Evolutionary conservation across 2,888 invertebrate genomes (phyloP).

Genomic region (Chelonus formosanus): DNA sequence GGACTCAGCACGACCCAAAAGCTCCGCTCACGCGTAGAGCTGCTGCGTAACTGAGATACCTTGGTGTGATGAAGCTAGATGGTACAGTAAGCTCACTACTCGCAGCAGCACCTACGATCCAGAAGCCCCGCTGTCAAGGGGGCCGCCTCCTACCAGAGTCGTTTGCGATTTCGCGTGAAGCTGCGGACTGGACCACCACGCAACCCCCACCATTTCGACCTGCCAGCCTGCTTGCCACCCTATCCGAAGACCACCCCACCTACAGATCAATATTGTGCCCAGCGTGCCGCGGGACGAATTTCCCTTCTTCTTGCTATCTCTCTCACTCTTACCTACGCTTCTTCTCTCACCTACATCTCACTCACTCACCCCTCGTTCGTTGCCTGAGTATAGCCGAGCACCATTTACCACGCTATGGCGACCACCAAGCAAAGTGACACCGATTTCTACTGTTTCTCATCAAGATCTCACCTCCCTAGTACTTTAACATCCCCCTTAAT

Average conservation of each 20-base stretch:
- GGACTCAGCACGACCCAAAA: slow-evolving; percentile 15
- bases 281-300: slow-evolving; percentile 49
- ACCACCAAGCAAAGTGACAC: slow-evolving; percentile 3
- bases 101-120: slow-evolving; percentile 58
- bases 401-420: not conserved
- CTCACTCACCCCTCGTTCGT: not conserved
- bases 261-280: slow-evolving; percentile 64
- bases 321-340: slow-evolving; percentile 37
- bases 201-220: slow-evolving; percentile 51
- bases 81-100: slow-evolving; percentile 48
- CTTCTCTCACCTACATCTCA: slow-evolving; percentile 8
- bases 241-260: slow-evolving; percentile 44
- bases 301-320: slow-evolving; percentile 37
- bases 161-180: slow-evolving; percentile 56
- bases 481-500: not conserved
- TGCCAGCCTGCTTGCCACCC: slow-evolving; percentile 38
- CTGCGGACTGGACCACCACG: slow-evolving; percentile 63
- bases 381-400: not conserved
- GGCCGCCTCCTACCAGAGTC: slow-evolving; percentile 39
- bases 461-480: not conserved
- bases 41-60: slow-evolving; percentile 45
- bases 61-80: slow-evolving; percentile 23
- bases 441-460: slow-evolving; percentile 3
- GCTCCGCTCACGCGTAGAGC: slow-evolving; percentile 44
- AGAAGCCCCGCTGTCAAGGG: slow-evolving; percentile 34